Percentiles rank a stretch among this genome's conserved stretches.
phyloP scores from a whole-genome alignment of 2,797 vertebrate genomes.

The Masticophis lateralis region DNA sequence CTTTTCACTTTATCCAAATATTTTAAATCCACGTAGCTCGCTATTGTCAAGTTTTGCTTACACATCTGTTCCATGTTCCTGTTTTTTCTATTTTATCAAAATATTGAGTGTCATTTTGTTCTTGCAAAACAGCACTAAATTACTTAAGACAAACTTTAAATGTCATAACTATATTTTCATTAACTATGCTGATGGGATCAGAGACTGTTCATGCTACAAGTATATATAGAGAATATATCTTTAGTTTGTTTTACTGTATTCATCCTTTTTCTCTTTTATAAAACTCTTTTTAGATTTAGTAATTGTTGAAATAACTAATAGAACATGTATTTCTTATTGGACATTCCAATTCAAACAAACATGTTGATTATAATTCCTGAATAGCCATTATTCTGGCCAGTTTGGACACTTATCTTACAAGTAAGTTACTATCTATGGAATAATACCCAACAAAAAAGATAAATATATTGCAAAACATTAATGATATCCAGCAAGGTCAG shows the following conservation, averaged over 20 bases:
- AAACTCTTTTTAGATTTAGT: not conserved
- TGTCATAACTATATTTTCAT: not conserved
- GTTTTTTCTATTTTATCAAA: not conserved
- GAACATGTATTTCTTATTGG: not conserved
- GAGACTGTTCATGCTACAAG: not conserved
- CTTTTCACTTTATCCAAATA: not conserved
- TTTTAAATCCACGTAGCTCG: not conserved
- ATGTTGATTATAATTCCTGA: slow-evolving; percentile 1
- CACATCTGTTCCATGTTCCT: not conserved
- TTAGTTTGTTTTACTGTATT: not conserved
- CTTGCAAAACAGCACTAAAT: not conserved
- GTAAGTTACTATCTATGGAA: slow-evolving; percentile 43
- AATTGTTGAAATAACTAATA: slow-evolving; percentile 17
- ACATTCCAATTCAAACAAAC: slow-evolving; percentile 17
- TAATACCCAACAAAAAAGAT: slow-evolving; percentile 37
- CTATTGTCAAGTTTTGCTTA: not conserved
- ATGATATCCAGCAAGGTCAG: slow-evolving; percentile 39
- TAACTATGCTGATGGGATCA: not conserved
- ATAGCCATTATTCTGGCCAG: not conserved
- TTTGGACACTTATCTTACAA: slow-evolving; percentile 25
- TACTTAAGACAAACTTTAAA: not conserved
- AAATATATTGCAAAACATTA: slow-evolving; percentile 49
- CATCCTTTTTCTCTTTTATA: not conserved
- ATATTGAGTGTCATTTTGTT: not conserved
- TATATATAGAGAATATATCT: not conserved